A percentile compares a stretch with the other conserved stretches of the same genome.
Evolutionary conservation across 2,797 vertebrate genomes (phyloP).

Genomic region (Malurus splendens): DNA sequence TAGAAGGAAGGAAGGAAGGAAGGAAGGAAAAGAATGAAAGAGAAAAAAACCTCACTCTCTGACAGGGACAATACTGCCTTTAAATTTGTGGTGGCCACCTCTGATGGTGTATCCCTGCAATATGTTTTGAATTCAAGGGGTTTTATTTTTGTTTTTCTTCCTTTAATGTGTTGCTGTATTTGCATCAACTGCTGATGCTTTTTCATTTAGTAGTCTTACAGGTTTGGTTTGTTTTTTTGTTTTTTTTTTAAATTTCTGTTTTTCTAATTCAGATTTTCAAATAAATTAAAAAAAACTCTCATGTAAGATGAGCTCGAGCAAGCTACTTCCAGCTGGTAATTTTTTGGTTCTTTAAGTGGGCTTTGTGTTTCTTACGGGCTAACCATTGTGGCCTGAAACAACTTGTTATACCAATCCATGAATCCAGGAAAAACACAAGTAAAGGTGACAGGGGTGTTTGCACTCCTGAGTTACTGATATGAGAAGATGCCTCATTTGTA

Average conservation of each 20-base stretch:
- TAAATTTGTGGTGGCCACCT: not conserved
- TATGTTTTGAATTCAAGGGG: not conserved
- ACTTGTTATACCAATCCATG: not conserved
- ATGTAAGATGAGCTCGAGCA: not conserved
- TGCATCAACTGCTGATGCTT: not conserved
- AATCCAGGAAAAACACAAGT: not conserved
- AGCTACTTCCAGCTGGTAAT: not conserved
- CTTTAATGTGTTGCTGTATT: not conserved
- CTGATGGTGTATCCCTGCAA: not conserved
- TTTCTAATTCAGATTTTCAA: not conserved
- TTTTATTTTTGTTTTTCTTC: not conserved
- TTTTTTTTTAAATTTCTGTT: not conserved
- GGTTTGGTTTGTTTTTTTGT: not conserved
- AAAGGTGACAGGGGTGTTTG: not conserved
- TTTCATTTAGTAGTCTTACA: not conserved
- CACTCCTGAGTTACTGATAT: not conserved
- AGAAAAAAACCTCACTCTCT: not conserved
- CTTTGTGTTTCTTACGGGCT: not conserved
- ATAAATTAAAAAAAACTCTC: not conserved
- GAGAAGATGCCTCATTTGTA: not conserved
- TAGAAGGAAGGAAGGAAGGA: no score
- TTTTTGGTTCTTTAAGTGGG: not conserved
- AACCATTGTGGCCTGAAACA: not conserved
- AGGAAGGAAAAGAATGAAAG: not conserved
- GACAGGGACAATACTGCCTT: not conserved